Evolutionary conservation across 2,888 invertebrate species (phyloP), one percentile per base, ranked within the genome.

Genomic region (Hypselothyrea guttata): DNA sequence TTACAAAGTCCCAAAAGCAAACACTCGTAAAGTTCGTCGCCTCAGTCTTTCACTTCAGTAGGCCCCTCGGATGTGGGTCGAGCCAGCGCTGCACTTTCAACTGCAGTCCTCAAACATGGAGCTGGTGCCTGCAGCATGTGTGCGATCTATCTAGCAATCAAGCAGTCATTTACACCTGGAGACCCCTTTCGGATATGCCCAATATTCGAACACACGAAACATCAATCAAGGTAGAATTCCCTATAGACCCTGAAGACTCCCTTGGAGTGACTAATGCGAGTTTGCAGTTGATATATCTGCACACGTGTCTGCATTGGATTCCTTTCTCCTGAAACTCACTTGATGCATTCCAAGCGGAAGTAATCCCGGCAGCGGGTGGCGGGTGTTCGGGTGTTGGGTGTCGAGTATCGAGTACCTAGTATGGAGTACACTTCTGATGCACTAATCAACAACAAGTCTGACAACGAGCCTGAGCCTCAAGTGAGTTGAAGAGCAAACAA

Each of bases 131-230:
- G 72, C 67, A 40, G 56, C 51, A 55, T 55, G 62, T 38, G 33
- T 59, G 61, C 34, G 78, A 83, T 83, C 57, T 79, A 78, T 78
- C 83, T n/a, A 54, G 44, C 73, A 78, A 75, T 78, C 62, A 78
- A 68, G 53, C 33, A n/a, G 37, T 42, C 40, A 55, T 53, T 66
- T 42, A 28, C 7, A 15, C 27, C 41, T 15, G 11, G 46, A 69
- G 69, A 59, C 53, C 60, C 68, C 56, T 38, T 54, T 53, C 33
- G 34, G 12, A 53, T 41, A 38, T 35, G 12, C 12, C 47, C 37
- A 34, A 42, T 18, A 30, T 44, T 41, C 27, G 35, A 51, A 52
- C 11, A 49, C 53, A 33, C n/a, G n/a, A n/a, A n/a, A n/a, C 51
- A 35, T 57, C 37, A 42, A 70, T 61, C 58, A n/a, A 42, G 30